Conservation (phyloP, 2,797 vertebrate genomes). For the Sebastes steindachneri region DNA sequence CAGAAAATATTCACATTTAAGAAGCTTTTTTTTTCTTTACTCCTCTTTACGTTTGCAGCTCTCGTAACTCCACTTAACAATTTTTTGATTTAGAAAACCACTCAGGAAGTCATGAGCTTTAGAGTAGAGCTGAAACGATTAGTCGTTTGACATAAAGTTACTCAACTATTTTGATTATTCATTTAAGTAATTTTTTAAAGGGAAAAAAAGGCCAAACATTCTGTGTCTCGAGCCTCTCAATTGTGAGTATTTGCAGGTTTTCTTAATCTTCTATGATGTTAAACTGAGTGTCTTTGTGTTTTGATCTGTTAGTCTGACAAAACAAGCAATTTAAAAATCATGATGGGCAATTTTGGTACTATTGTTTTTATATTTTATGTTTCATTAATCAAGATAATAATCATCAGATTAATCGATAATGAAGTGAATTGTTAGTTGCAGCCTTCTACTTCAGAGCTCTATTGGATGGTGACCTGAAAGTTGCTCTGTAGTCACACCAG, state of each 20-base stretch:
- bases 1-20: too few relatives aligned
- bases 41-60: too few relatives aligned
- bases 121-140: too few relatives aligned
- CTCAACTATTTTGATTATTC: too few relatives aligned
- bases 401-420: background rate
- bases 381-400: background rate
- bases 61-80: too few relatives aligned
- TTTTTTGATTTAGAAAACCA: accelerated
- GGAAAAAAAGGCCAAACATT: background rate
- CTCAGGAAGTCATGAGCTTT: too few relatives aligned
- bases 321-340: background rate
- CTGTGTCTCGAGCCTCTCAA: too few relatives aligned
- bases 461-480: background rate
- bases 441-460: background rate
- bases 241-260: too few relatives aligned
- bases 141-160: too few relatives aligned
- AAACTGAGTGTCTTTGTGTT: background rate
- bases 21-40: too few relatives aligned
- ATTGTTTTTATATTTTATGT: background rate
- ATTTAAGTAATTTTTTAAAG: background rate
- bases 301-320: background rate
- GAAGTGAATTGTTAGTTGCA: background rate
- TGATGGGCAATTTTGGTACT: background rate
- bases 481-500: background rate
- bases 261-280: background rate